Conservation (phyloP, 2,888 invertebrate species). For the Baronia brevicornis region DNA sequence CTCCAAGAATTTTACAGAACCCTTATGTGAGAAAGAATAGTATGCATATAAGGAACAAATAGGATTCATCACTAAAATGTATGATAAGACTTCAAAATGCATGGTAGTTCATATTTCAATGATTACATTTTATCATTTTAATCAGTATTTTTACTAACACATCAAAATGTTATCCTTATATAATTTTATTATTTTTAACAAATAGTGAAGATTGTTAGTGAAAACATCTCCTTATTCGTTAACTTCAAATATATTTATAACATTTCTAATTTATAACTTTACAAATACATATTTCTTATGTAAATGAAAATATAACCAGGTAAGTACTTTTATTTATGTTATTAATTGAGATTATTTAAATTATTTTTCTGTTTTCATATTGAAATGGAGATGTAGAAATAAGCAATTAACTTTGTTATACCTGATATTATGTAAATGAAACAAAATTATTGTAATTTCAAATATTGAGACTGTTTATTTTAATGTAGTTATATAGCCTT, state of each 20-base stretch:
- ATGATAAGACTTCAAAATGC: background rate
- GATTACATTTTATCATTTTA: constrained; percentile 7
- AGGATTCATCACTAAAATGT: constrained; percentile 21
- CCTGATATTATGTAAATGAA: no score
- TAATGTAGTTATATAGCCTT: no score
- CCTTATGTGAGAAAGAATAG: constrained; percentile 81
- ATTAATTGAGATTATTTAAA: no score
- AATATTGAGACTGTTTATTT: no score
- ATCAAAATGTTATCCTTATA: constrained; percentile 2
- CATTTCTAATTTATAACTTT: constrained; percentile 9
- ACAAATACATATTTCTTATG: constrained; percentile 4
- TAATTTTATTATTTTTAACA: constrained; percentile 2
- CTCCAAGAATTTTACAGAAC: constrained; percentile 92
- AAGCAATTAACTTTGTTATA: no score
- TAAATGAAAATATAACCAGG: no score
- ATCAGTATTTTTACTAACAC: constrained; percentile 9
- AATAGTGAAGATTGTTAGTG: constrained; percentile 7
- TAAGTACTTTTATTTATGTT: no score
- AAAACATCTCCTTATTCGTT: no score
- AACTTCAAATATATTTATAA: no score
- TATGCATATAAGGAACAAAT: constrained; percentile 73
- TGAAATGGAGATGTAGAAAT: no score
- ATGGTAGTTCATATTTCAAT: constrained; percentile 6
- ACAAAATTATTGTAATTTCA: no score
- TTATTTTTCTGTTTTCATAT: no score